Evolutionary conservation across 2,113 vertebrate genomes (phyloP).

Genomic region (Myrmecobius fasciatus): DNA sequence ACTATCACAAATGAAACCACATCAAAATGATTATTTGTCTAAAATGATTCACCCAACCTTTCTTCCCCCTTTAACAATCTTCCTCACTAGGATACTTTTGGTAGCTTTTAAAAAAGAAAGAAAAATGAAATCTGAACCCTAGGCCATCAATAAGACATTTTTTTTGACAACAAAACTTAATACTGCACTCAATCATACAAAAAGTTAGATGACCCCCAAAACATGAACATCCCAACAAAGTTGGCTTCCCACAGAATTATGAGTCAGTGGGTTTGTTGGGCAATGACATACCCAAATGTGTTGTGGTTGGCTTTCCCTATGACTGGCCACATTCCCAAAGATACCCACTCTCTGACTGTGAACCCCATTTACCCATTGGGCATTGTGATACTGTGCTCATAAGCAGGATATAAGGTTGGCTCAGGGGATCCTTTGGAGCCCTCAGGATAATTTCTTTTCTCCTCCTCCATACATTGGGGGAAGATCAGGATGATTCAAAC

Average conservation of each 20-base stretch:
- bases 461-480: background rate
- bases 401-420: background rate
- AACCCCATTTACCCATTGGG: constrained; percentile 1
- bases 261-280: background rate
- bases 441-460: constrained; percentile 32
- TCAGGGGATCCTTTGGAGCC: constrained; percentile 2
- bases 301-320: background rate
- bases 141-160: background rate
- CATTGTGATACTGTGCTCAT: background rate
- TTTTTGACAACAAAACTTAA: background rate
- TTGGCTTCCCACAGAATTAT: background rate
- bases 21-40: background rate
- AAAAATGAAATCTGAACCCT: background rate
- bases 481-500: constrained; percentile 21
- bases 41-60: background rate
- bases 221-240: background rate
- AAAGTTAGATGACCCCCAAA: background rate
- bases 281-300: background rate
- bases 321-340: background rate
- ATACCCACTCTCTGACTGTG: background rate
- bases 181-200: background rate
- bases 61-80: background rate
- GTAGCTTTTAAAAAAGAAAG: background rate
- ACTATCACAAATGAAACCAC: background rate
- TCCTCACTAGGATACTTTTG: background rate